Percentiles rank a stretch among this genome's conserved stretches.
Evolutionary conservation across 1,140 invertebrate genomes (phyloP).

Genomic region (Papilio helenus): DNA sequence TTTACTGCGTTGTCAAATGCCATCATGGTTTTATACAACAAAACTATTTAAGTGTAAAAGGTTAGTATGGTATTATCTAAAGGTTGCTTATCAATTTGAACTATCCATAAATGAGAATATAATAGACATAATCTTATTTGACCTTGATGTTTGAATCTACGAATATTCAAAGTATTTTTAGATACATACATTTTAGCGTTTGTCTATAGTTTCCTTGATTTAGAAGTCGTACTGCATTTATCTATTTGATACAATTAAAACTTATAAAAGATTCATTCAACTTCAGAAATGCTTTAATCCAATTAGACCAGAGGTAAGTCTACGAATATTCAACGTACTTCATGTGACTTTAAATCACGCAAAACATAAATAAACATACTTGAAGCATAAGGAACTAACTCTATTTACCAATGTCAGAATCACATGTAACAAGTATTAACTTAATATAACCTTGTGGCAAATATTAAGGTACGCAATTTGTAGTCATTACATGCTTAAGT

Average conservation of each 20-base stretch:
- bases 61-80: conserved; percentile 7
- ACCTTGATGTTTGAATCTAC: background rate
- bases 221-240: background rate
- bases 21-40: background rate
- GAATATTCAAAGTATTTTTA: background rate
- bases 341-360: background rate
- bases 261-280: too few relatives aligned
- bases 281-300: background rate
- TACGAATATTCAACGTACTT: background rate
- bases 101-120: background rate
- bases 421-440: background rate
- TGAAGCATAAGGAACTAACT: conserved; percentile 7
- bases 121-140: conserved; percentile 2
- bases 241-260: background rate
- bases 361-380: conserved; percentile 8
- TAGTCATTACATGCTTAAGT: background rate
- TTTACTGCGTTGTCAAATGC: background rate
- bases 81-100: background rate
- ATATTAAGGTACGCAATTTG: conserved; percentile 7
- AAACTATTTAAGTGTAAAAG: background rate
- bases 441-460: conserved; percentile 1
- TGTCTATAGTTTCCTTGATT: background rate
- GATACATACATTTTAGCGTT: background rate
- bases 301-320: background rate
- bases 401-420: conserved; percentile 4